Evolutionary conservation across 2,113 vertebrate genomes (phyloP).

Genomic region (Sterna hirundo): DNA sequence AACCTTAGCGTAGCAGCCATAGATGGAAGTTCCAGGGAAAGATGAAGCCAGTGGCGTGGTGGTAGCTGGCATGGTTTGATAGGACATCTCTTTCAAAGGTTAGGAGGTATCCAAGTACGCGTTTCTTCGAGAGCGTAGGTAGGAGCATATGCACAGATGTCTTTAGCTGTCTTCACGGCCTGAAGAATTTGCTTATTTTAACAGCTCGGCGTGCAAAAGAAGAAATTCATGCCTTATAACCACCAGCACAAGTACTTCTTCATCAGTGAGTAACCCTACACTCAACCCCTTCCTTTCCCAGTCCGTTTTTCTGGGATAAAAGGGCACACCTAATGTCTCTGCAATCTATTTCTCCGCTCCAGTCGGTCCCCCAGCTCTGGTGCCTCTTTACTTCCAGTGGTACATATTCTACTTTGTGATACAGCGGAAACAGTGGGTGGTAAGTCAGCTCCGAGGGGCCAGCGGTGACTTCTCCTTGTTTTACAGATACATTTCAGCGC

Average conservation of each 20-base stretch:
- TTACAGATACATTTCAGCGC: not conserved
- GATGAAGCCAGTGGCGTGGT: not conserved
- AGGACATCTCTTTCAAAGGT: not conserved
- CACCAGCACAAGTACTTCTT: conserved; percentile 87
- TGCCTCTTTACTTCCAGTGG: conserved; percentile 84
- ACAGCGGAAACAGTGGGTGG: conserved; percentile 79
- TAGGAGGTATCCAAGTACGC: not conserved
- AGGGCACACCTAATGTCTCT: not conserved
- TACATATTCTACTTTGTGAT: conserved; percentile 82
- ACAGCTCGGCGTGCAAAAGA: conserved; percentile 83
- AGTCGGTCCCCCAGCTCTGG: conserved; percentile 84
- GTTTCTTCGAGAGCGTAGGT: not conserved
- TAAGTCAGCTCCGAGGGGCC: conserved; percentile 33
- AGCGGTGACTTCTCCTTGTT: not conserved
- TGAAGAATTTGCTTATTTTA: not conserved
- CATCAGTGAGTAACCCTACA: conserved; percentile 76
- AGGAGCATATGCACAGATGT: not conserved
- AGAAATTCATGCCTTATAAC: conserved; percentile 85
- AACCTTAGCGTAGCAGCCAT: not conserved
- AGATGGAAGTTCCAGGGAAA: not conserved
- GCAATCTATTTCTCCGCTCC: not conserved
- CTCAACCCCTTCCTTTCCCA: not conserved
- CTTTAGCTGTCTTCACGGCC: not conserved
- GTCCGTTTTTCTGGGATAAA: not conserved
- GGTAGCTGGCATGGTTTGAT: not conserved